Percentiles rank a stretch among this genome's conserved stretches.
Evolutionary conservation across 2,113 vertebrate genomes (phyloP).

Genomic region (Diglossa brunneiventris): DNA sequence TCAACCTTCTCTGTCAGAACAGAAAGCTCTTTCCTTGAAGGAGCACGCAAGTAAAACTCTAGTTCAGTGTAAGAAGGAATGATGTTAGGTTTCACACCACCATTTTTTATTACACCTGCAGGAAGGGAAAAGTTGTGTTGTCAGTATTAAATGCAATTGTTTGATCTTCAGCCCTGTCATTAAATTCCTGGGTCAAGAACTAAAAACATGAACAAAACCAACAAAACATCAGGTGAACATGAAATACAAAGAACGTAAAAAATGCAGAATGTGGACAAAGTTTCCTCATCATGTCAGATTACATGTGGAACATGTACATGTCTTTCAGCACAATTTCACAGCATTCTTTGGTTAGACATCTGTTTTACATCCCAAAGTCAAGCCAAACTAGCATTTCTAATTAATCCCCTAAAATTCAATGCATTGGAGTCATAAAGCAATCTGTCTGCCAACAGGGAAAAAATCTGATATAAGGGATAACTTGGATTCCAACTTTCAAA

Average conservation of each 20-base stretch:
- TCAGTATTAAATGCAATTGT: background rate
- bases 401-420: background rate
- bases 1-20: conserved; percentile 81
- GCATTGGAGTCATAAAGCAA: background rate
- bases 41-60: conserved; percentile 83
- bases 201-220: background rate
- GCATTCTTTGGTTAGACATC: background rate
- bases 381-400: background rate
- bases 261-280: background rate
- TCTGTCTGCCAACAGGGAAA: background rate
- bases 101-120: conserved; percentile 88
- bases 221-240: background rate
- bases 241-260: background rate
- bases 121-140: conserved; percentile 25
- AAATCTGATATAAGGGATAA: background rate
- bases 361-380: background rate
- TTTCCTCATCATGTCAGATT: background rate
- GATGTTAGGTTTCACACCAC: conserved; percentile 87
- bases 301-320: background rate
- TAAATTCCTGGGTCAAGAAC: background rate
- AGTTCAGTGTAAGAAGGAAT: conserved; percentile 87
- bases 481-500: background rate
- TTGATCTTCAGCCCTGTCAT: background rate
- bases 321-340: background rate
- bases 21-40: conserved; percentile 77